Conservation (phyloP, 1,140 invertebrate genomes). For the Drosophila serrata region DNA sequence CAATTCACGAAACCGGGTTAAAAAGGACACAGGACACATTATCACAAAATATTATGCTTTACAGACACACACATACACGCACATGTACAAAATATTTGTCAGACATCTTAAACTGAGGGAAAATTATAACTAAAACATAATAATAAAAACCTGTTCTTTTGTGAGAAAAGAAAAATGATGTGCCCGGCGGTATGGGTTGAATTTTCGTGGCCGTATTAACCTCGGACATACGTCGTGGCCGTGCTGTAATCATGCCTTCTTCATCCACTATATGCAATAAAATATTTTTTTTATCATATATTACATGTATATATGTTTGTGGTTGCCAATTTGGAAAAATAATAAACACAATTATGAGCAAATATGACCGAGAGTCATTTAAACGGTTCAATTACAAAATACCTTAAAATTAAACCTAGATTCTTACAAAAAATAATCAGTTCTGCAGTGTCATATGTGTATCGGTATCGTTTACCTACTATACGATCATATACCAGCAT, state of each 20-base stretch:
- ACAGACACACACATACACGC: constrained; percentile 27
- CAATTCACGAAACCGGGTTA: constrained; percentile 51
- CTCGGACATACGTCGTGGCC: constrained; percentile 96
- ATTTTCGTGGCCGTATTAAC: constrained; percentile 93
- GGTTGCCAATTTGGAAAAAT: constrained; percentile 81
- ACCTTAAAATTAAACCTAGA: constrained; percentile 36
- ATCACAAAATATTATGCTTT: constrained; percentile 37
- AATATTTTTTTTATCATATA: constrained; percentile 60
- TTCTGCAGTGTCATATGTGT: not conserved
- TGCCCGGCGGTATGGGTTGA: constrained; percentile 97
- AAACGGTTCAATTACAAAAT: constrained; percentile 25
- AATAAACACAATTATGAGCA: constrained; percentile 65
- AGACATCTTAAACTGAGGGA: constrained; percentile 14
- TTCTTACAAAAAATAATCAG: constrained; percentile 21
- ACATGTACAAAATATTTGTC: constrained; percentile 27
- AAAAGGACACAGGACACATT: constrained; percentile 51
- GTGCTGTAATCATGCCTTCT: constrained; percentile 89
- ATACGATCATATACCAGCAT: constrained; percentile 3
- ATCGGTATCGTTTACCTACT: constrained; percentile 3
- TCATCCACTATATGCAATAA: constrained; percentile 86
- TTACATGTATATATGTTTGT: constrained; percentile 50
- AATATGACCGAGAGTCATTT: constrained; percentile 20
- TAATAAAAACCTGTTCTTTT: constrained; percentile 93
- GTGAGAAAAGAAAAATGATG: constrained; percentile 98
- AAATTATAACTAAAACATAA: constrained; percentile 73